phyloP scores from a whole-genome alignment of 2,797 vertebrate genomes.

The Molossus alvarezi region DNA sequence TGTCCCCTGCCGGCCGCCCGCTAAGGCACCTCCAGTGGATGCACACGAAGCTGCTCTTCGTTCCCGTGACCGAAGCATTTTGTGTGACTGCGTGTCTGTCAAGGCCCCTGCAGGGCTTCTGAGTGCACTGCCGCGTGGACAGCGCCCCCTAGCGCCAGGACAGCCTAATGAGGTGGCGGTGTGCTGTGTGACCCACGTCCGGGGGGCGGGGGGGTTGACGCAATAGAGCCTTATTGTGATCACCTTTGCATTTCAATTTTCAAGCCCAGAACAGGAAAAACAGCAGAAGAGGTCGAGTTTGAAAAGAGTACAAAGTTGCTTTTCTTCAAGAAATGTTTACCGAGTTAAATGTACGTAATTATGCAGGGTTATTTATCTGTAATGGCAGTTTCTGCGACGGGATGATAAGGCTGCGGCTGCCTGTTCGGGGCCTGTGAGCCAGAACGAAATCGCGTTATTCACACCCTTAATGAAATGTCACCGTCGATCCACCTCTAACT shows the following conservation, averaged over 20 bases:
- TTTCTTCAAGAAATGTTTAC: constrained; percentile 66
- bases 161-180: constrained; percentile 7
- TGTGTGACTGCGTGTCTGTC: not conserved
- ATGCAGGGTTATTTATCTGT: constrained; percentile 68
- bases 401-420: constrained; percentile 56
- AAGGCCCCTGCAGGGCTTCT: not conserved
- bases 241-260: constrained; percentile 14
- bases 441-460: constrained; percentile 87
- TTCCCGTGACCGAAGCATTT: not conserved
- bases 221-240: constrained; percentile 54
- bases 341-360: constrained; percentile 72
- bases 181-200: not conserved
- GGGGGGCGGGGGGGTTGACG: not conserved
- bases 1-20: too few relatives aligned
- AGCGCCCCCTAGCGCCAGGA: not conserved
- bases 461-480: constrained; percentile 89
- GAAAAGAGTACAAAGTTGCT: constrained; percentile 65
- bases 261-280: constrained; percentile 17
- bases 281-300: not conserved
- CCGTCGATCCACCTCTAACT: constrained; percentile 85
- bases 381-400: constrained; percentile 71
- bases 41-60: not conserved
- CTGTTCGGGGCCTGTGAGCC: constrained; percentile 77
- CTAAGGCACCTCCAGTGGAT: not conserved
- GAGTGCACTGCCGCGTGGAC: not conserved